Percentiles rank a stretch among this genome's conserved stretches.
Evolutionary conservation across 2,113 vertebrate species (phyloP).

Genomic region (Isichthys henryi): DNA sequence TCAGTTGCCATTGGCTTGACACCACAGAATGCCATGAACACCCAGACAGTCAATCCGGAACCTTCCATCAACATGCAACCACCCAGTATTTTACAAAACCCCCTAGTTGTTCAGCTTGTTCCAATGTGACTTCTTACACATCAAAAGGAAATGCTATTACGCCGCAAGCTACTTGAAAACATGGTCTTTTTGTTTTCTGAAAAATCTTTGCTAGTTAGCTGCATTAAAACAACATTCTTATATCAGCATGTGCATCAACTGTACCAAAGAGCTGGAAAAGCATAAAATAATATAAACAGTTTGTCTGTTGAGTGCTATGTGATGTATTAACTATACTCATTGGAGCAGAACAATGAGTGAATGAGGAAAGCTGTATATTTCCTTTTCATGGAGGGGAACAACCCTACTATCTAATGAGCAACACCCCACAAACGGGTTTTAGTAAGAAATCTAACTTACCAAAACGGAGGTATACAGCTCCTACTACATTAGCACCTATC

Average conservation of each 20-base stretch:
- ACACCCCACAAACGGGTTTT: not conserved
- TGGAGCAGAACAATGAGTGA: not conserved
- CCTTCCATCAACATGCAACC: not conserved
- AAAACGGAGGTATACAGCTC: not conserved
- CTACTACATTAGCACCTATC: not conserved
- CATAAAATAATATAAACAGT: not conserved
- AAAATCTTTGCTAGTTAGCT: not conserved
- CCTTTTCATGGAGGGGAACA: not conserved
- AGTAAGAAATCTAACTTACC: not conserved
- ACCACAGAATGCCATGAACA: not conserved
- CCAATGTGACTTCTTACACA: not conserved
- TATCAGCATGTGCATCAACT: not conserved
- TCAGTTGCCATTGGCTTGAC: not conserved
- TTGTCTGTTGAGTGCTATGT: not conserved
- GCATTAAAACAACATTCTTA: not conserved
- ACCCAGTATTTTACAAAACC: not conserved
- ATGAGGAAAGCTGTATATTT: not conserved
- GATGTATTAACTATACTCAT: not conserved
- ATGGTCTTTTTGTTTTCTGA: not conserved
- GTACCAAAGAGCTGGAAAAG: not conserved
- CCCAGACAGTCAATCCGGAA: not conserved
- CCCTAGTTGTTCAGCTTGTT: not conserved
- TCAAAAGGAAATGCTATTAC: not conserved
- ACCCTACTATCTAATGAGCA: not conserved
- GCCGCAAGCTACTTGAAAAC: not conserved